Conservation (phyloP, 2,113 vertebrate species). For the Taurulus bubalis region DNA sequence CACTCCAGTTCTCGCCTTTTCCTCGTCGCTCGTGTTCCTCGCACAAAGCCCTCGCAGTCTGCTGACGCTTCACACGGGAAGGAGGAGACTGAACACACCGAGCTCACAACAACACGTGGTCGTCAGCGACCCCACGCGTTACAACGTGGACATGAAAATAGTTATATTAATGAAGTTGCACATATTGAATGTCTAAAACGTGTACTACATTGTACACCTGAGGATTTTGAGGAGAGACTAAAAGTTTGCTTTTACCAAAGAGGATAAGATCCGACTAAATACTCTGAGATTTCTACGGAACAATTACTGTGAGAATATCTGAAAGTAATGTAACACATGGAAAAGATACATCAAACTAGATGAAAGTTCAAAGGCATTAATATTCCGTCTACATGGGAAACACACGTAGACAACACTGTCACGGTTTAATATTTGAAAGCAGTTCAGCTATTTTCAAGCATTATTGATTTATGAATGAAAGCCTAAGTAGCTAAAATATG, state of each 20-base stretch:
- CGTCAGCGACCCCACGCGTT: slow-evolving; percentile 62
- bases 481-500: neutral
- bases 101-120: slow-evolving; percentile 39
- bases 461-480: neutral
- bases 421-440: neutral
- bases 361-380: neutral
- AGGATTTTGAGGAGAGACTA: rapidly evolving
- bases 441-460: neutral
- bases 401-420: neutral
- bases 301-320: neutral
- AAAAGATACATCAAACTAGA: neutral
- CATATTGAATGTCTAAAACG: neutral
- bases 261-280: rapidly evolving
- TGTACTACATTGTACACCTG: neutral
- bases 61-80: slow-evolving; percentile 17
- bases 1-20: neutral
- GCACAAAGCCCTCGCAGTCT: slow-evolving; percentile 52
- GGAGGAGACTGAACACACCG: slow-evolving; percentile 43
- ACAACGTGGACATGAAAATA: neutral
- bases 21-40: neutral
- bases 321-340: neutral
- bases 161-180: neutral
- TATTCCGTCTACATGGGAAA: rapidly evolving
- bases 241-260: neutral
- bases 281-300: neutral